phyloP scores from a whole-genome alignment of 1,140 invertebrate species.

The Zaprionus tsacasi region DNA sequence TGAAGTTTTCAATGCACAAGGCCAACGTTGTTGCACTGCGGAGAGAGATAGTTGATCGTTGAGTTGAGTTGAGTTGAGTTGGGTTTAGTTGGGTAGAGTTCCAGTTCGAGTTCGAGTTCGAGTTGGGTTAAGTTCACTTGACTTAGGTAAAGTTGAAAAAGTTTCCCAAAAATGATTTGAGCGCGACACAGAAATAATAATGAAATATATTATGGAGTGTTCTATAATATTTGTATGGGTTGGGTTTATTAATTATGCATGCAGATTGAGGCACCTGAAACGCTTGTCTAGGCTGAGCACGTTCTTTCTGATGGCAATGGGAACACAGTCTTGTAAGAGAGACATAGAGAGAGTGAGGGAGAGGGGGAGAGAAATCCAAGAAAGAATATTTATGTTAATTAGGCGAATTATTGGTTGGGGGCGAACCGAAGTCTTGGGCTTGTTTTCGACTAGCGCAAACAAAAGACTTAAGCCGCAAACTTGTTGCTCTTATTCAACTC shows the following conservation, averaged over 20 bases:
- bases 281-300: constrained; percentile 55
- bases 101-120: background rate
- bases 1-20: constrained; percentile 57
- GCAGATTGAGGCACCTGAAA: constrained; percentile 51
- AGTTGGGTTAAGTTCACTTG: constrained; percentile 13
- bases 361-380: constrained; percentile 50
- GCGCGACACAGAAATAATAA: constrained; percentile 50
- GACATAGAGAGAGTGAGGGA: no score
- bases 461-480: constrained; percentile 63
- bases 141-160: constrained; percentile 31
- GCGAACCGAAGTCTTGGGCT: background rate
- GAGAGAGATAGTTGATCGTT: constrained; percentile 43
- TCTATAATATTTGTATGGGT: constrained; percentile 52
- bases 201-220: constrained; percentile 52
- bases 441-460: constrained; percentile 13
- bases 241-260: constrained; percentile 70
- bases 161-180: constrained; percentile 14
- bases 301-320: constrained; percentile 54
- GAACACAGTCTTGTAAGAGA: constrained; percentile 29
- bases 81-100: background rate
- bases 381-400: constrained; percentile 73
- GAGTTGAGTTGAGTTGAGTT: constrained; percentile 30
- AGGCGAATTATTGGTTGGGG: constrained; percentile 41
- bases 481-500: constrained; percentile 33
- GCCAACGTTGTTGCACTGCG: constrained; percentile 69